A percentile compares a stretch with the other conserved stretches of the same genome.
Evolutionary conservation across 2,888 invertebrate genomes (phyloP).

Genomic region (Standfussiana lucernea): DNA sequence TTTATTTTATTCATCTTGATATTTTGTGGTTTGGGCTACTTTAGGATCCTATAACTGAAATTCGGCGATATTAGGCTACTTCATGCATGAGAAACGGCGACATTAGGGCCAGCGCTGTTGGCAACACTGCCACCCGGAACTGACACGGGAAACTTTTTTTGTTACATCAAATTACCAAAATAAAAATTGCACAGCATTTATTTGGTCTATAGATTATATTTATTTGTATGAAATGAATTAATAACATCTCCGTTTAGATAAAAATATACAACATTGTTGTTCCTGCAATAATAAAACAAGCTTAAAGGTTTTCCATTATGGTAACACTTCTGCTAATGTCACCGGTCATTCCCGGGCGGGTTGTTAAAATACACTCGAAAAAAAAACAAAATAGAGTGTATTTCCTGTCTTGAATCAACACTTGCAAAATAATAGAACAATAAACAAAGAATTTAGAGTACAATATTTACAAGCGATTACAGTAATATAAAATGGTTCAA

Average conservation of each 20-base stretch:
- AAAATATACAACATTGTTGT: not conserved
- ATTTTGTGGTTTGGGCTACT: no score
- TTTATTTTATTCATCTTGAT: no score
- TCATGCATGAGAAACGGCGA: no score
- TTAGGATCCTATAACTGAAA: no score
- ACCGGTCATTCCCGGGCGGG: conserved; percentile 7
- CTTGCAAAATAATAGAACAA: not conserved
- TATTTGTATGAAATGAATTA: not conserved
- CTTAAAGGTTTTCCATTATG: not conserved
- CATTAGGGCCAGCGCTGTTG: no score
- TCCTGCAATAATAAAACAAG: not conserved
- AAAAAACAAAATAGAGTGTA: not conserved
- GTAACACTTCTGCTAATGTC: conserved; percentile 35
- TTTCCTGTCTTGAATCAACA: not conserved
- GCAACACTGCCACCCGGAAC: not conserved
- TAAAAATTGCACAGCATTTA: not conserved
- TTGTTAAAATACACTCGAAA: not conserved
- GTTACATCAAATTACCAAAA: not conserved
- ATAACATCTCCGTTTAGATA: not conserved
- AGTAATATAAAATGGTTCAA: conserved; percentile 64
- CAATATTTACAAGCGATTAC: not conserved
- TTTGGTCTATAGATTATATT: not conserved
- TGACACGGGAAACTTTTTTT: not conserved
- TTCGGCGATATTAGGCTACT: no score
- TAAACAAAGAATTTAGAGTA: not conserved